These are phyloP conservation scores for Agapornis roseicollis DNA, from an alignment of 2,113 vertebrate genomes.

Conservation along the genomic window DNA sequence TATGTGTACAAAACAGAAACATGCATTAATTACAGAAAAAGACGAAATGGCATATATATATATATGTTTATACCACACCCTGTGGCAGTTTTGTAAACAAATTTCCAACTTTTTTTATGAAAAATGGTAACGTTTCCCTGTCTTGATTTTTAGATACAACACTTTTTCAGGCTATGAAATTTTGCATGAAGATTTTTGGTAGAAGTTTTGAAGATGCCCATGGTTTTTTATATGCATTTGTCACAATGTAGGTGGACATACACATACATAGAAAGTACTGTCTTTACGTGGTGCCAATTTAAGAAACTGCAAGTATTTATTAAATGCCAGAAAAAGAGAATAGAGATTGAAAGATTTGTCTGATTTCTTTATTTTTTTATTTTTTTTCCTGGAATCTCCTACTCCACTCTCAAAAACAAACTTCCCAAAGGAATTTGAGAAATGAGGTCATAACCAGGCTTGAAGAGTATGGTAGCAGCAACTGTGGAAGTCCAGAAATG, in stretches of 20 bases:
- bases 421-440: neutral
- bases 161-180: neutral
- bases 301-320: neutral
- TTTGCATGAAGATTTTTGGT: neutral
- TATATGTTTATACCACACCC: neutral
- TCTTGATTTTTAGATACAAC: neutral
- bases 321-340: neutral
- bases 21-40: neutral
- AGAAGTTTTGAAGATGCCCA: accelerated
- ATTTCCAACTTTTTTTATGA: neutral
- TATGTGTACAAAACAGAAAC: neutral
- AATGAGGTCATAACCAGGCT: neutral
- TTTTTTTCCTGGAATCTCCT: neutral
- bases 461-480: neutral
- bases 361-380: neutral
- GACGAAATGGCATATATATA: neutral
- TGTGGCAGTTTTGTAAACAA: neutral
- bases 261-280: neutral
- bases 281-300: neutral
- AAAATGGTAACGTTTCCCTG: neutral
- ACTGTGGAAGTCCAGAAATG: neutral
- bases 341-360: neutral
- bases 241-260: neutral
- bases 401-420: neutral
- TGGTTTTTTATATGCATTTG: neutral